phyloP scores from a whole-genome alignment of 2,797 vertebrate species.

The Dermochelys coriacea region DNA sequence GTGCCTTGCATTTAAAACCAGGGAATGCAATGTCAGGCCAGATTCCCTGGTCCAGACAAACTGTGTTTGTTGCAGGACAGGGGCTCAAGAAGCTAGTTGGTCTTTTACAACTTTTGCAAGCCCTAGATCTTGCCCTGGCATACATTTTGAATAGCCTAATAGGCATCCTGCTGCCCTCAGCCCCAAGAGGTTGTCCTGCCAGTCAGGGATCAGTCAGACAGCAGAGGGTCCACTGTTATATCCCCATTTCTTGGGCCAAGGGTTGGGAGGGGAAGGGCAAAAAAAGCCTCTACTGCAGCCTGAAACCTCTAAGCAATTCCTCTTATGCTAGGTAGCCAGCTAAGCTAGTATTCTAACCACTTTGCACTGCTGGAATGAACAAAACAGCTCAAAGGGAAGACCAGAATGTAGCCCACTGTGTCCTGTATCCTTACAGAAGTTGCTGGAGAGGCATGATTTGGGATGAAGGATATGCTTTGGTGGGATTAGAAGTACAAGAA shows the following conservation, averaged over 20 bases:
- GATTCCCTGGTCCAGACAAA: neutral
- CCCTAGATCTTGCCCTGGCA: accelerated
- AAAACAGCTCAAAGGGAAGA: neutral
- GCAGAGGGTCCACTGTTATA: neutral
- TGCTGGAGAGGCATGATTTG: neutral
- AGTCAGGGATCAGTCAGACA: neutral
- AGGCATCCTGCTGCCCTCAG: neutral
- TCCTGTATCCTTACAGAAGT: neutral
- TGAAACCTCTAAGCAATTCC: neutral
- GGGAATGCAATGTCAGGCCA: slow-evolving; percentile 16
- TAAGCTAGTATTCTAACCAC: neutral
- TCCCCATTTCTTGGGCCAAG: neutral
- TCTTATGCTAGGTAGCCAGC: neutral
- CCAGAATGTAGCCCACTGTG: neutral
- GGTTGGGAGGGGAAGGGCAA: neutral
- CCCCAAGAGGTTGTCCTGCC: neutral
- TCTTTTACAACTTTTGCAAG: neutral
- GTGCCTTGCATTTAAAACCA: slow-evolving; percentile 19
- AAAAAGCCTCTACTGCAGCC: neutral
- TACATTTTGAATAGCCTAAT: neutral
- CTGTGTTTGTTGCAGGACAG: neutral
- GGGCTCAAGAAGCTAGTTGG: neutral
- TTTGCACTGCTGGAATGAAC: neutral
- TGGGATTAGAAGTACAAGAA: neutral
- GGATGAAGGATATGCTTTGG: neutral